These are phyloP conservation scores for Elymnias hypermnestra DNA, from an alignment of 1,140 invertebrate species.

Conservation along the genomic window DNA sequence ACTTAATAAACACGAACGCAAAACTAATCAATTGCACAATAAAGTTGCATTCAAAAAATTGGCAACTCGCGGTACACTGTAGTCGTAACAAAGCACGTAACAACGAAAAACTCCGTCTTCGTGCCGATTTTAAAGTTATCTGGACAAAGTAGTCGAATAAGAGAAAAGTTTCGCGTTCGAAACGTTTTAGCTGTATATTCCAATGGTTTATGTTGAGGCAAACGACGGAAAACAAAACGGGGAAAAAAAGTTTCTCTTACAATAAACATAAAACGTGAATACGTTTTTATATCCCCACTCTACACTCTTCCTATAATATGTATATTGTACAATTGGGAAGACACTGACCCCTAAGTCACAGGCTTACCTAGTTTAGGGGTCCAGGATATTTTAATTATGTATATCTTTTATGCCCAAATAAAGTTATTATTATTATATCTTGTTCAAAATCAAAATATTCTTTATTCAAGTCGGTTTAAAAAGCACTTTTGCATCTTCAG, in stretches of 20 bases:
- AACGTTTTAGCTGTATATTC: conserved; percentile 15
- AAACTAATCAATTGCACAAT: conserved; percentile 4
- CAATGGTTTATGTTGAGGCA: conserved; percentile 18
- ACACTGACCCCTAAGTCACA: too few species aligned
- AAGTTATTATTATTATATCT: too few species aligned
- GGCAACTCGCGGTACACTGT: background rate
- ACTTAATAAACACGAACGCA: background rate
- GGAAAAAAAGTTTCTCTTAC: background rate
- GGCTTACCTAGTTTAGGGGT: too few species aligned
- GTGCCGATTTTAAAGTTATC: conserved; percentile 19
- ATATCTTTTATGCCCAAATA: too few species aligned
- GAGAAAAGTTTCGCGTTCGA: conserved; percentile 14
- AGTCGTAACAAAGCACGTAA: conserved; percentile 11
- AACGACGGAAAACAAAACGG: conserved; percentile 12
- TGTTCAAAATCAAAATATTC: too few species aligned
- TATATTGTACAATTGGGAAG: too few species aligned
- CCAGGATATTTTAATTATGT: too few species aligned
- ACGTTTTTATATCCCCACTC: too few species aligned
- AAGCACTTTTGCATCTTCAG: too few species aligned
- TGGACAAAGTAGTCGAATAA: conserved; percentile 13
- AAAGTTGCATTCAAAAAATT: conserved; percentile 12
- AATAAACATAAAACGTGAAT: background rate
- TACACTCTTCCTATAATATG: too few species aligned
- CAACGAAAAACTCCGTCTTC: conserved; percentile 17
- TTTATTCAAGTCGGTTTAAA: too few species aligned